These are phyloP conservation scores for Chesias legatella DNA, from an alignment of 2,888 invertebrate species.

Conservation along the genomic window DNA sequence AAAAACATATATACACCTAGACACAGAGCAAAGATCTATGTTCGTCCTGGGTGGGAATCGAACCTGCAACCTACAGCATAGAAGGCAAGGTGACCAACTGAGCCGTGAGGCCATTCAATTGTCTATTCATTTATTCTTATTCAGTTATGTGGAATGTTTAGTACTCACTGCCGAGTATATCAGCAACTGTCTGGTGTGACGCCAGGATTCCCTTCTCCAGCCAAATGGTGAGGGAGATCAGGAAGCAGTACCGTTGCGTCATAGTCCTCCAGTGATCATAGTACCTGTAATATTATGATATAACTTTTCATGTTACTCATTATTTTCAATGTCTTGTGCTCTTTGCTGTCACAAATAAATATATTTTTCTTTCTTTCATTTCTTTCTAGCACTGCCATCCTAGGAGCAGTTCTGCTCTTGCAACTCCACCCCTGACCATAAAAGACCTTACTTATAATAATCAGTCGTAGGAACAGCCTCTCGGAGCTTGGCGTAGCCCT, in stretches of 20 bases:
- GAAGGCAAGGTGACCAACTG: too few species aligned
- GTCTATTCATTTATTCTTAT: not conserved
- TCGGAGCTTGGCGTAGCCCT: slow-evolving; percentile 83
- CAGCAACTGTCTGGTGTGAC: slow-evolving; percentile 86
- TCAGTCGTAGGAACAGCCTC: slow-evolving; percentile 86
- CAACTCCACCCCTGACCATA: too few species aligned
- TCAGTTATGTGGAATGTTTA: not conserved
- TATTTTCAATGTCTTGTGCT: too few species aligned
- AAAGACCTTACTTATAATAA: slow-evolving; percentile 89
- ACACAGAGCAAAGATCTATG: too few species aligned
- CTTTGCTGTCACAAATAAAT: too few species aligned
- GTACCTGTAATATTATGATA: slow-evolving; percentile 70
- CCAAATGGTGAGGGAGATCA: slow-evolving; percentile 89
- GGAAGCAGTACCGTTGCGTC: slow-evolving; percentile 89
- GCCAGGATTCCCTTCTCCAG: slow-evolving; percentile 89
- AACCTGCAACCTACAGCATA: too few species aligned
- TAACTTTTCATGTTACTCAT: too few species aligned
- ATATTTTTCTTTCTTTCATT: too few species aligned
- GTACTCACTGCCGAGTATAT: slow-evolving; percentile 87
- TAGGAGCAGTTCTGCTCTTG: too few species aligned
- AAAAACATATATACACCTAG: not conserved
- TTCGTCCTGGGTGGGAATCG: too few species aligned
- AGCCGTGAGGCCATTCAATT: too few species aligned
- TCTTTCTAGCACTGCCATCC: too few species aligned
- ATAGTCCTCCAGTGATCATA: slow-evolving; percentile 93